Conservation (phyloP, 2,113 vertebrate genomes). For the Protomyctophum bolini region DNA sequence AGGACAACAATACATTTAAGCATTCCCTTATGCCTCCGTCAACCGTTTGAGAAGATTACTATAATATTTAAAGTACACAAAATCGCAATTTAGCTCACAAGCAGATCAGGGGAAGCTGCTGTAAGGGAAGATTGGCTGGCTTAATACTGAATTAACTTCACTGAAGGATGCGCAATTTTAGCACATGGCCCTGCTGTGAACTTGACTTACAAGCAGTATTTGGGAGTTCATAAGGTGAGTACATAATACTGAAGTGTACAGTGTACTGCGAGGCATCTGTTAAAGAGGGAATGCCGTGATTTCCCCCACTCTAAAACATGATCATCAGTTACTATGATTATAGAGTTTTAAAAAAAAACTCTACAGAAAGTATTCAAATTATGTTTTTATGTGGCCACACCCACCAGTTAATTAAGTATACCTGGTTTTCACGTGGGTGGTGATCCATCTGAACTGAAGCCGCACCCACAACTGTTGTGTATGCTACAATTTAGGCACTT, state of each 20-base stretch:
- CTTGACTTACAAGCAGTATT: conserved; percentile 9
- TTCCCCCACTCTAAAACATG: no score
- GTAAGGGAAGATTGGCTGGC: conserved; percentile 51
- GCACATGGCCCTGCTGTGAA: conserved; percentile 6
- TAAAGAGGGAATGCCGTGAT: no score
- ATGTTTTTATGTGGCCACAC: no score
- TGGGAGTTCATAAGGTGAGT: conserved; percentile 2
- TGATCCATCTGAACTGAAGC: no score
- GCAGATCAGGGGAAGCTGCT: conserved; percentile 44
- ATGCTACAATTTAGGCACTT: no score
- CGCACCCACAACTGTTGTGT: no score
- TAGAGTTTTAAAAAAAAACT: no score
- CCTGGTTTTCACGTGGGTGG: no score
- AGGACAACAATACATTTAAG: conserved; percentile 31
- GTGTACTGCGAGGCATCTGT: not conserved
- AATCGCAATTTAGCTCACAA: conserved; percentile 35
- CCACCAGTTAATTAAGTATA: no score
- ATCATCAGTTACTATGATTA: no score
- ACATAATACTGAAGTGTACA: conserved; percentile 26
- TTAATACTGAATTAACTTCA: conserved; percentile 45
- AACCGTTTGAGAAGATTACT: conserved; percentile 45
- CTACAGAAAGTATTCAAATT: no score
- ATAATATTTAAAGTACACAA: conserved; percentile 38
- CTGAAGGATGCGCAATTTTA: conserved; percentile 37
- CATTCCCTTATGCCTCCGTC: conserved; percentile 28